A percentile compares a stretch with the other conserved stretches of the same genome.
Evolutionary conservation across 2,888 invertebrate species (phyloP).

Genomic region (Liposcelis brunnea): DNA sequence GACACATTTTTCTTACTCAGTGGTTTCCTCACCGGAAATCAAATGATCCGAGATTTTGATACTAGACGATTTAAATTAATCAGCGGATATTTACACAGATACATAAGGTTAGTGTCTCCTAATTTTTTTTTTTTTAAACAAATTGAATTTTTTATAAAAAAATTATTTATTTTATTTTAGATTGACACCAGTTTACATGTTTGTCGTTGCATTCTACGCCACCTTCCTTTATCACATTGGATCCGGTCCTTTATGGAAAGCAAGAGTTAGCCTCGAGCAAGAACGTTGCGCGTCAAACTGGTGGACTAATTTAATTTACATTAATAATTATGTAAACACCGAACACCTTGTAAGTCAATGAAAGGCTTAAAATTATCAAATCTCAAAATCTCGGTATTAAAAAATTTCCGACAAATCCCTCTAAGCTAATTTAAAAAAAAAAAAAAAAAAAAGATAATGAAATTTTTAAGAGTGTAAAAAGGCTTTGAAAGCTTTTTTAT

Average conservation of each 20-base stretch:
- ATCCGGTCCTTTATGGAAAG: conserved; percentile 41
- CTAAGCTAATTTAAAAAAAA: too few species aligned
- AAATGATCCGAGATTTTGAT: conserved; percentile 20
- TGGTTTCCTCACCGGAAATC: conserved; percentile 29
- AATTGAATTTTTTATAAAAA: too few species aligned
- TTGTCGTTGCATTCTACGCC: conserved; percentile 37
- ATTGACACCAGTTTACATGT: conserved; percentile 35
- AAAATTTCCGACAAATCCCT: too few species aligned
- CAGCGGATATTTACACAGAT: conserved; percentile 36
- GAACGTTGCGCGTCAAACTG: conserved; percentile 37
- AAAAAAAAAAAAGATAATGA: too few species aligned
- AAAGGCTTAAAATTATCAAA: too few species aligned
- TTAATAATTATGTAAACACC: conserved; percentile 39
- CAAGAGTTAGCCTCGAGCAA: conserved; percentile 31
- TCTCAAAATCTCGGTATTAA: too few species aligned
- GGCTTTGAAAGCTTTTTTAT: too few species aligned
- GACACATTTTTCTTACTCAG: conserved; percentile 46
- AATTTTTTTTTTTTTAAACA: too few species aligned
- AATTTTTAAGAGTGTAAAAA: too few species aligned
- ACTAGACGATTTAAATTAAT: conserved; percentile 30
- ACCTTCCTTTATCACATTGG: conserved; percentile 37
- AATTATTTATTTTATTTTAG: conserved; percentile 23
- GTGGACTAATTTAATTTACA: conserved; percentile 43
- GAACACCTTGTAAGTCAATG: conserved; percentile 34
- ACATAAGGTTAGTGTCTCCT: conserved; percentile 35